These are phyloP conservation scores for Pachycephala philippinensis DNA, from an alignment of 2,113 vertebrate species.

Conservation along the genomic window DNA sequence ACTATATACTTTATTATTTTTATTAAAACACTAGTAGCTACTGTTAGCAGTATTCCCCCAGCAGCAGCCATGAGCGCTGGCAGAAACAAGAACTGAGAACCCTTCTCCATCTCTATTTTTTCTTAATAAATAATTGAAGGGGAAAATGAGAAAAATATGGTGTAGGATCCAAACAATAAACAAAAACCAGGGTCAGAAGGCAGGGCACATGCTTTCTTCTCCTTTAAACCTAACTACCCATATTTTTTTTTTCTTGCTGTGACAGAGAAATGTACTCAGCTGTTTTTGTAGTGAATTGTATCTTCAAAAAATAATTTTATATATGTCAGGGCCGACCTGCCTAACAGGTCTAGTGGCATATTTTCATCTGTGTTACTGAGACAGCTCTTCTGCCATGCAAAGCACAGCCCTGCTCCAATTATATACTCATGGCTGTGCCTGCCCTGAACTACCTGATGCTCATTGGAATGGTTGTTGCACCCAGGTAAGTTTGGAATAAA, in stretches of 20 bases:
- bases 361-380: slow-evolving; percentile 1
- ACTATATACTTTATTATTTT: slow-evolving; percentile 54
- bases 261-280: slow-evolving; percentile 23
- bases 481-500: neutral
- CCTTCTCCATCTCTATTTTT: neutral
- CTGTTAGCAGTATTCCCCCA: slow-evolving; percentile 14
- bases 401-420: neutral
- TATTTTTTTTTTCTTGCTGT: neutral
- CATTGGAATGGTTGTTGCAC: neutral
- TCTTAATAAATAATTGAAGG: slow-evolving; percentile 56
- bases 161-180: slow-evolving; percentile 31
- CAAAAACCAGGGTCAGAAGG: slow-evolving; percentile 11
- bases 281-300: slow-evolving; percentile 22
- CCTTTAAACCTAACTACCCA: slow-evolving; percentile 9
- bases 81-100: slow-evolving; percentile 34
- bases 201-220: neutral
- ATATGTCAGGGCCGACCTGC: neutral
- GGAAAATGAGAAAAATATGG: slow-evolving; percentile 35
- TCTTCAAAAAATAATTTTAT: slow-evolving; percentile 27
- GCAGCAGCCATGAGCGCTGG: neutral
- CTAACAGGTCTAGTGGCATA: slow-evolving; percentile 10
- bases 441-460: neutral
- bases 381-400: neutral
- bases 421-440: neutral
- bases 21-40: slow-evolving; percentile 43